Evolutionary conservation across 2,113 vertebrate genomes (phyloP).

Genomic region (Caloenas nicobarica): DNA sequence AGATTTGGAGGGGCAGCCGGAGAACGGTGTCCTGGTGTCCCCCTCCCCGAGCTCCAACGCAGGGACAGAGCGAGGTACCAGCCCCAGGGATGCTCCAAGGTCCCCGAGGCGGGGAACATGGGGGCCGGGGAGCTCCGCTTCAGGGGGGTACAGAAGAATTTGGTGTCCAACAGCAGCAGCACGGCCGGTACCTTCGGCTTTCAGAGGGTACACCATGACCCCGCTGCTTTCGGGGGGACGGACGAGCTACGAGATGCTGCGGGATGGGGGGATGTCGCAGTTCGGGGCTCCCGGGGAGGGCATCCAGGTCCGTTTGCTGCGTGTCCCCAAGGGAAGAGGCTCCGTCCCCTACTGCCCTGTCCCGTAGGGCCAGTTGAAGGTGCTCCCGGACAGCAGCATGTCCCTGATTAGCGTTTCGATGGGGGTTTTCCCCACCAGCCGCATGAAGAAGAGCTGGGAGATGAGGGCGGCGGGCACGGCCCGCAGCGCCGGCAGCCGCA

Average conservation of each 20-base stretch:
- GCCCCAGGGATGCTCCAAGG: neutral
- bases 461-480: slow-evolving; percentile 93
- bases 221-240: neutral
- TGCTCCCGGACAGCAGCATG: slow-evolving; percentile 96
- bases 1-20: neutral
- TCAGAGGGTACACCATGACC: accelerated
- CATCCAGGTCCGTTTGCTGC: neutral
- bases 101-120: neutral
- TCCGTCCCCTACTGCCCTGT: slow-evolving; percentile 76
- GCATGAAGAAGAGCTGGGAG: slow-evolving; percentile 97
- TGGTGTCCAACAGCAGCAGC: accelerated
- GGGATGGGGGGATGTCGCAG: neutral
- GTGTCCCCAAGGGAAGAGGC: too few relatives aligned
- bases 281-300: neutral
- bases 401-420: slow-evolving; percentile 95
- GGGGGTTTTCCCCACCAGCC: slow-evolving; percentile 94
- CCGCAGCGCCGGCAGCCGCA: slow-evolving; percentile 89
- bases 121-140: neutral
- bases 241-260: neutral
- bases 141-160: neutral
- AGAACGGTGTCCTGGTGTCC: too few relatives aligned
- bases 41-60: neutral
- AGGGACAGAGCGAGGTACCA: neutral
- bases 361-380: slow-evolving; percentile 94
- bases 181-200: neutral